Evolutionary conservation across 2,888 invertebrate species (phyloP).

Genomic region (Prosapia bicincta): DNA sequence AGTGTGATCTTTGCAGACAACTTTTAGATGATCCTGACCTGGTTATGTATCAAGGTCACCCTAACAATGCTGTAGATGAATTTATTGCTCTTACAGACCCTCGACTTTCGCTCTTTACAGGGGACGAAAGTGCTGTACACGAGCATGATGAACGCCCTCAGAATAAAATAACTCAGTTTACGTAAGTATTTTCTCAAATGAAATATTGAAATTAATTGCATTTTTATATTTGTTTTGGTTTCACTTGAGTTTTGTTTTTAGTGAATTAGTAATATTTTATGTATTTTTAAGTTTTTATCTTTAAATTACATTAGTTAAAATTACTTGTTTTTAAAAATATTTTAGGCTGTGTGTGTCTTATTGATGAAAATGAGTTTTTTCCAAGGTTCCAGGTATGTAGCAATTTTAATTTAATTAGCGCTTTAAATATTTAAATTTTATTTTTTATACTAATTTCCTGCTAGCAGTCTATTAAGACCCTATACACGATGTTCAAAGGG

Average conservation of each 20-base stretch:
- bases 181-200: slow-evolving; percentile 39
- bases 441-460: too few species aligned
- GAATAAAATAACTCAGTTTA: slow-evolving; percentile 56
- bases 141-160: slow-evolving; percentile 57
- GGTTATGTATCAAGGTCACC: slow-evolving; percentile 67
- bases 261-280: background rate
- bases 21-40: slow-evolving; percentile 50
- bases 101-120: slow-evolving; percentile 66
- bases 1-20: slow-evolving; percentile 52
- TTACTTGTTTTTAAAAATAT: too few species aligned
- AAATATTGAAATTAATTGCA: background rate
- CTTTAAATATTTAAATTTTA: too few species aligned
- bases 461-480: too few species aligned
- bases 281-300: background rate
- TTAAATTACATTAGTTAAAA: too few species aligned
- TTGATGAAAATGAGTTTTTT: too few species aligned
- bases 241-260: too few species aligned
- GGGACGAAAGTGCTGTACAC: slow-evolving; percentile 53
- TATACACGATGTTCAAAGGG: too few species aligned
- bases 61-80: slow-evolving; percentile 71
- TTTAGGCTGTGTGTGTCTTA: too few species aligned
- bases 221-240: background rate
- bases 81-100: slow-evolving; percentile 71
- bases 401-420: too few species aligned
- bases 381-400: too few species aligned